Evolutionary conservation across 2,888 invertebrate species (phyloP).

Genomic region (Tetrapedia diversipes): DNA sequence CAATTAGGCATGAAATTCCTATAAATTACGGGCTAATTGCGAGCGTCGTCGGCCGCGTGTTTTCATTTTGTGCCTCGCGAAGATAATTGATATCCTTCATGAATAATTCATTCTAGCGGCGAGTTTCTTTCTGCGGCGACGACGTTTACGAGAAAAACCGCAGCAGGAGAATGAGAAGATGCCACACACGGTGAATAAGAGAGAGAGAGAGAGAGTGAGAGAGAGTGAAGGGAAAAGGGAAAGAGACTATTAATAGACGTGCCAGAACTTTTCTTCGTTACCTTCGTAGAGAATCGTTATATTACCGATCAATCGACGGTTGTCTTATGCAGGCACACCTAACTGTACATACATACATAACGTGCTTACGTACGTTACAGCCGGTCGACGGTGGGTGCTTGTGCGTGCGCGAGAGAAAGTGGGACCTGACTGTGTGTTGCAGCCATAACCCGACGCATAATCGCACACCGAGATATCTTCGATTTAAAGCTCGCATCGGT

Average conservation of each 20-base stretch:
- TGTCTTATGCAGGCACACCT: constrained; percentile 64
- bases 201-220: neutral
- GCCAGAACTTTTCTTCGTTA: constrained; percentile 43
- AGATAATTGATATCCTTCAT: constrained; percentile 55
- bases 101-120: constrained; percentile 51
- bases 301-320: constrained; percentile 59
- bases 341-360: no score
- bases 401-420: constrained; percentile 67
- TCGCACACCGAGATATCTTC: constrained; percentile 58
- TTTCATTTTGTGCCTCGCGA: constrained; percentile 8
- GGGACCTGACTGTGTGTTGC: constrained; percentile 53
- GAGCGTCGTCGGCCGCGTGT: neutral
- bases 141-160: constrained; percentile 26
- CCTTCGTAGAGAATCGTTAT: constrained; percentile 29
- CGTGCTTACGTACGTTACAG: no score
- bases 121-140: constrained; percentile 27
- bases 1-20: constrained; percentile 36
- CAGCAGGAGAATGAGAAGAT: no score
- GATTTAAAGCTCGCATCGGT: constrained; percentile 59
- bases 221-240: neutral
- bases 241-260: constrained; percentile 41
- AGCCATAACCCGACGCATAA: constrained; percentile 53
- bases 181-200: no score
- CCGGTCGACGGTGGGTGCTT: constrained; percentile 40
- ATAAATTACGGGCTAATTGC: constrained; percentile 38